Percentiles rank a stretch among this genome's conserved stretches.
Evolutionary conservation across 2,888 invertebrate genomes (phyloP).

Genomic region (Nesidiocoris tenuis): DNA sequence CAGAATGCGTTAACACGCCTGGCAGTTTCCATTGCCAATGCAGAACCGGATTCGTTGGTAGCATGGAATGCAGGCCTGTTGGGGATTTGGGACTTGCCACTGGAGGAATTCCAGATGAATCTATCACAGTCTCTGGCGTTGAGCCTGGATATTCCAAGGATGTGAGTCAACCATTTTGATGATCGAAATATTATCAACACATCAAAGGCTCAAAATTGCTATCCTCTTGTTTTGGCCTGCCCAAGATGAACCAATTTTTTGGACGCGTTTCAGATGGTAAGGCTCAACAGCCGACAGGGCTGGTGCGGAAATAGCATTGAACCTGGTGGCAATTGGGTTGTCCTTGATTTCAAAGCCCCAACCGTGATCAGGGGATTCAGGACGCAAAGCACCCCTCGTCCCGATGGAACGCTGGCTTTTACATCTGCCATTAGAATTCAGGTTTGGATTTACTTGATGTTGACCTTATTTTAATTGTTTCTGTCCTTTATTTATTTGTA

Average conservation of each 20-base stretch:
- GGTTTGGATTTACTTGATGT: slow-evolving; percentile 48
- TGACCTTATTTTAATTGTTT: neutral
- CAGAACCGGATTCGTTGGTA: slow-evolving; percentile 76
- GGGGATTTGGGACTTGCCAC: slow-evolving; percentile 84
- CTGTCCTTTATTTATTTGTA: too few relatives aligned
- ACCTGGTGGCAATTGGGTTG: slow-evolving; percentile 84
- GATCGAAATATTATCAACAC: too few relatives aligned
- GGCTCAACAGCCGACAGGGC: slow-evolving; percentile 78
- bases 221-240: too few relatives aligned
- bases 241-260: too few relatives aligned
- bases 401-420: slow-evolving; percentile 81
- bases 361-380: slow-evolving; percentile 86
- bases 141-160: slow-evolving; percentile 81
- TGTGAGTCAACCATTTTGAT: slow-evolving; percentile 59
- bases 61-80: slow-evolving; percentile 84
- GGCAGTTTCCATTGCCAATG: slow-evolving; percentile 90
- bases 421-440: slow-evolving; percentile 82
- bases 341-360: slow-evolving; percentile 83
- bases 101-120: slow-evolving; percentile 86
- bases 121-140: slow-evolving; percentile 78
- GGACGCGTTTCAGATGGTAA: slow-evolving; percentile 81
- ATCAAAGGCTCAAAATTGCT: too few relatives aligned
- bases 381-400: slow-evolving; percentile 81
- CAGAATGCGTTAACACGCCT: slow-evolving; percentile 84
- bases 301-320: slow-evolving; percentile 89